Percentiles rank a stretch among this genome's conserved stretches.
Evolutionary conservation across 1,140 invertebrate genomes (phyloP).

Genomic region (Rhyzopertha dominica): DNA sequence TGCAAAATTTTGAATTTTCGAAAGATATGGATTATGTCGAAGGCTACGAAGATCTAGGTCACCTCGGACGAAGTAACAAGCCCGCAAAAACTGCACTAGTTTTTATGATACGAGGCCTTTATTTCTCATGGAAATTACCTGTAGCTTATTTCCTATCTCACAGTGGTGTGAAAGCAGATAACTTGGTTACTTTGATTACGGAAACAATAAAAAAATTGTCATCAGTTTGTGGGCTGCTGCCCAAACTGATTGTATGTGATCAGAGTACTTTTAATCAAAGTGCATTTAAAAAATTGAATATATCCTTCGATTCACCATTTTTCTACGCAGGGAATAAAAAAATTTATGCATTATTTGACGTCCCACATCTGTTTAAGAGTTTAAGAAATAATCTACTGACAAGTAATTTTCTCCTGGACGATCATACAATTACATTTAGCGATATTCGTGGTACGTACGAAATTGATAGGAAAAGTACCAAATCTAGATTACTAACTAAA

Average conservation of each 20-base stretch:
- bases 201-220: background rate
- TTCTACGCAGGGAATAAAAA: conserved; percentile 1
- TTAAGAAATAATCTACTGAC: conserved; percentile 13
- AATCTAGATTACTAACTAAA: too few relatives aligned
- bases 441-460: conserved; percentile 1
- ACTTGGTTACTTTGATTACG: background rate
- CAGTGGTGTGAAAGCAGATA: conserved; percentile 2
- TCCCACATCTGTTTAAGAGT: conserved; percentile 12
- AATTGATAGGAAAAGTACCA: too few relatives aligned
- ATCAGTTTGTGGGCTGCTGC: background rate
- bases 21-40: conserved; percentile 9
- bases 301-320: background rate
- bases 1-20: conserved; percentile 1
- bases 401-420: conserved; percentile 4
- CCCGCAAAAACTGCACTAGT: conserved; percentile 14
- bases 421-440: background rate
- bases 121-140: conserved; percentile 15
- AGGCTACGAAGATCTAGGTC: conserved; percentile 18
- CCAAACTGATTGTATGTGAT: conserved; percentile 7
- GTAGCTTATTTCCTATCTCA: conserved; percentile 7
- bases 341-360: conserved; percentile 12
- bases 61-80: conserved; percentile 1
- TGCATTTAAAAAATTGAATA: conserved; percentile 7
- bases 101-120: conserved; percentile 15
- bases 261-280: conserved; percentile 6